A percentile compares a stretch with the other conserved stretches of the same genome.
These are phyloP conservation scores for Litocranius walleri DNA, from an alignment of 2,113 vertebrate species.

Conservation along the genomic window DNA sequence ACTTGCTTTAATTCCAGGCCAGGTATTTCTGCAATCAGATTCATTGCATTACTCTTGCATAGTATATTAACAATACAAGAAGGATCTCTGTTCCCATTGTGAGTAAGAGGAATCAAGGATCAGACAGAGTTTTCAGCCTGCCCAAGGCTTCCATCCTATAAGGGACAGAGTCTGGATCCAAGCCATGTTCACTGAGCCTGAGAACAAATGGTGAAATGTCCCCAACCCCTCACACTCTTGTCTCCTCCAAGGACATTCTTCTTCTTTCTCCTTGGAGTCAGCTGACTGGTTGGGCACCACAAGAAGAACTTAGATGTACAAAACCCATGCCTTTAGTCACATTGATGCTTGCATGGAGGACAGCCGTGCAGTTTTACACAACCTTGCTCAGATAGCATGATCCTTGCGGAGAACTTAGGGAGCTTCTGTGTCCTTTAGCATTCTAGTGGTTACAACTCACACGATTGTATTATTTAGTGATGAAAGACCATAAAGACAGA, in stretches of 20 bases:
- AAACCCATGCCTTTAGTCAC: background rate
- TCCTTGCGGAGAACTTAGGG: background rate
- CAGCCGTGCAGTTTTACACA: background rate
- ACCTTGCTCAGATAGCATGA: background rate
- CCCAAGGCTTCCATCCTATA: background rate
- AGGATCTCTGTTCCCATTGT: background rate
- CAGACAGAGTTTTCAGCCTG: background rate
- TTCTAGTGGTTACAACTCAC: background rate
- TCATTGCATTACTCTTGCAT: background rate
- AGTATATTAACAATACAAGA: background rate
- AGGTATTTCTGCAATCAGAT: background rate
- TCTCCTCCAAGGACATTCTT: too few relatives aligned
- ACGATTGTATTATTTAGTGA: background rate
- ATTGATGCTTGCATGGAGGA: rapidly evolving
- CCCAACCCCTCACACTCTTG: rapidly evolving
- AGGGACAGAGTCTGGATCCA: background rate
- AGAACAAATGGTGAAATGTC: background rate
- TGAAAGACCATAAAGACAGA: background rate
- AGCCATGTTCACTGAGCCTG: rapidly evolving
- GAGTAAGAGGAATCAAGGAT: background rate
- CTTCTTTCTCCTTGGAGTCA: rapidly evolving
- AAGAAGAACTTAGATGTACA: background rate
- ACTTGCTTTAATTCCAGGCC: background rate
- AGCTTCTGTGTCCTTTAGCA: background rate
- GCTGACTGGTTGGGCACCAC: background rate